Conservation (phyloP, 1,140 invertebrate species). For the Conopomorpha cramerella region DNA sequence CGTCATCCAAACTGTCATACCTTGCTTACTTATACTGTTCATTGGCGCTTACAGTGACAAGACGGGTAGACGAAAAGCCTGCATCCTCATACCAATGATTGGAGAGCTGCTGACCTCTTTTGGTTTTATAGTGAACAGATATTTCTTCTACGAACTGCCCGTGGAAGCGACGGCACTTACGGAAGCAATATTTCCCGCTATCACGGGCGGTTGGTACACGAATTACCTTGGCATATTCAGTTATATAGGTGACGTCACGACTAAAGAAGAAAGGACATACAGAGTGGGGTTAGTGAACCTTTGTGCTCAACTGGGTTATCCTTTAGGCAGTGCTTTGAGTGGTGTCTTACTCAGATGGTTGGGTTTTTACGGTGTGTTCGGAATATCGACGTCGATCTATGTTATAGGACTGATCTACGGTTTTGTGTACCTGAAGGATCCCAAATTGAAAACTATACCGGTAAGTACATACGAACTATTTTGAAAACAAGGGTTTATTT, state of each 20-base stretch:
- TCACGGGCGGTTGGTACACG: conserved; percentile 45
- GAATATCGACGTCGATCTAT: no score
- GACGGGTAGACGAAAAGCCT: conserved; percentile 52
- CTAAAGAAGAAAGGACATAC: conserved; percentile 38
- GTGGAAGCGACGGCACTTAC: conserved; percentile 71
- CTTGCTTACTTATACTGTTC: conserved; percentile 46
- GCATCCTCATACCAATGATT: conserved; percentile 39
- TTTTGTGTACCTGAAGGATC: no score
- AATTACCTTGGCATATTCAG: conserved; percentile 46
- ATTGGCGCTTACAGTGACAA: conserved; percentile 56
- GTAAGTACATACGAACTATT: no score
- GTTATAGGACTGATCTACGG: no score
- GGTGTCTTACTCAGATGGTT: conserved; percentile 13
- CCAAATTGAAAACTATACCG: no score
- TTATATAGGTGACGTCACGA: conserved; percentile 49
- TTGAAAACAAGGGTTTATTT: no score
- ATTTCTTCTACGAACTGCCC: conserved; percentile 67
- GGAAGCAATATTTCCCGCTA: conserved; percentile 27
- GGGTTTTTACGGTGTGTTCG: conserved; percentile 19
- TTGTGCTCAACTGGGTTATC: conserved; percentile 20
- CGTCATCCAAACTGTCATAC: conserved; percentile 31
- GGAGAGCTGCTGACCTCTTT: conserved; percentile 38
- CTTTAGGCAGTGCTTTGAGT: conserved; percentile 14
- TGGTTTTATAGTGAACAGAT: conserved; percentile 64
- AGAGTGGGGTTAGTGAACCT: conserved; percentile 44